Percentiles rank a stretch among this genome's conserved stretches.
phyloP scores from a whole-genome alignment of 1,140 invertebrate genomes.

The Zaprionus ghesquierei region DNA sequence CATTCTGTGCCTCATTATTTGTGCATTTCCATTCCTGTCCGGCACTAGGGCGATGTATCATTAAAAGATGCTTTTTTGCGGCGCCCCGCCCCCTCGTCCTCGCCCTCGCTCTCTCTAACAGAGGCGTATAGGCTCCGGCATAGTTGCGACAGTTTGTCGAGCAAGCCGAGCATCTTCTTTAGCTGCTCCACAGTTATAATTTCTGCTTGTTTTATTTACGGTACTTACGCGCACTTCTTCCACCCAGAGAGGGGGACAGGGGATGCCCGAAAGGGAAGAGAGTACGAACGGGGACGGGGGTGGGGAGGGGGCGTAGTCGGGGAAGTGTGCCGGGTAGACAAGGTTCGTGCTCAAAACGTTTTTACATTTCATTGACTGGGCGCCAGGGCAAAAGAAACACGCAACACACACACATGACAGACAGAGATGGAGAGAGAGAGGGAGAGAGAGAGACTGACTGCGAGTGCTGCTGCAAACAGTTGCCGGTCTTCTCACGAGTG shows the following conservation, averaged over 20 bases:
- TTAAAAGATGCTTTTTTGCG: constrained; percentile 58
- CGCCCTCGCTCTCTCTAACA: too few species aligned
- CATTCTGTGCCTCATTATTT: constrained; percentile 64
- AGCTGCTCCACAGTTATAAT: constrained; percentile 57
- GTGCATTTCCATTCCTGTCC: constrained; percentile 30
- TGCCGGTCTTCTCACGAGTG: constrained; percentile 53
- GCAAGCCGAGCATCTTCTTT: neutral
- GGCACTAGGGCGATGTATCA: constrained; percentile 52
- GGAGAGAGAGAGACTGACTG: constrained; percentile 5
- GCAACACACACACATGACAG: constrained; percentile 45
- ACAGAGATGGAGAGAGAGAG: constrained; percentile 3
- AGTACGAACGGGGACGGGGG: neutral
- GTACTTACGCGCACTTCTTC: constrained; percentile 65
- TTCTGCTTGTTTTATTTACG: constrained; percentile 75
- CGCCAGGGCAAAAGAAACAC: constrained; percentile 38
- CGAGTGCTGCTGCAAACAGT: constrained; percentile 26
- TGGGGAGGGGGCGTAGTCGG: neutral
- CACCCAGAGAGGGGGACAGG: neutral
- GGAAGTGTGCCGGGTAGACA: constrained; percentile 41
- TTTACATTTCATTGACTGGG: constrained; percentile 76
- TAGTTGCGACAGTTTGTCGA: constrained; percentile 29
- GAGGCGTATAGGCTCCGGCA: constrained; percentile 32
- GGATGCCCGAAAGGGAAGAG: neutral
- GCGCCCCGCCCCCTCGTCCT: neutral
- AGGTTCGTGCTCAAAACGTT: constrained; percentile 79